phyloP scores from a whole-genome alignment of 2,797 vertebrate species.

The Melanotaenia boesemani region DNA sequence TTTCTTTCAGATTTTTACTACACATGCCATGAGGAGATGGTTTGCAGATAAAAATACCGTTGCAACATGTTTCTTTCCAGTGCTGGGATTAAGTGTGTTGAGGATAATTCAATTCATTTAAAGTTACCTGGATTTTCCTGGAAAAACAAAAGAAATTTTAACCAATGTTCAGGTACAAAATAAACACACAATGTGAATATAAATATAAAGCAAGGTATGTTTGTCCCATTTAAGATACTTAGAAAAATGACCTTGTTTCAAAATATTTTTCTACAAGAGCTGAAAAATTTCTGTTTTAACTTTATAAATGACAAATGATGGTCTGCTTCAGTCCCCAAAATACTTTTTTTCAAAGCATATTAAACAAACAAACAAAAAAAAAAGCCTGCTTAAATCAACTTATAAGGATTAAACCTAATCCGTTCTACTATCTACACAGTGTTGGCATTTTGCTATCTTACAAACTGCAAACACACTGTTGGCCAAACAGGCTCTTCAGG shows the following conservation, averaged over 20 bases:
- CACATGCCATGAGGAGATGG: no score
- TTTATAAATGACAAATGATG: no score
- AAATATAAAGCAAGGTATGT: not conserved
- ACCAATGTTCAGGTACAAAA: slow-evolving; percentile 23
- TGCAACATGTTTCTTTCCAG: slow-evolving; percentile 10
- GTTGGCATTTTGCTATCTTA: slow-evolving; percentile 23
- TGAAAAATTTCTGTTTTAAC: no score
- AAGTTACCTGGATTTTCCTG: slow-evolving; percentile 4
- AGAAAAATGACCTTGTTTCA: no score
- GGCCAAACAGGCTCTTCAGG: slow-evolving; percentile 43
- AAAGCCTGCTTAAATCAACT: slow-evolving; percentile 1
- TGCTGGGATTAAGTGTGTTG: not conserved
- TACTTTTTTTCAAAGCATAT: not conserved
- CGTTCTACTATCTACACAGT: not conserved
- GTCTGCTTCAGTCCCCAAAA: not conserved
- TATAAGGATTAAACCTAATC: slow-evolving; percentile 2
- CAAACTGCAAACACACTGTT: slow-evolving; percentile 19
- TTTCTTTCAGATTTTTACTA: not conserved
- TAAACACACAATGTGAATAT: not conserved
- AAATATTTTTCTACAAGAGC: no score
- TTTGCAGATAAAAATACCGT: not conserved
- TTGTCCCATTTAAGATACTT: no score
- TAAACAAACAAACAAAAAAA: not conserved
- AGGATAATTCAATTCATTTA: slow-evolving; percentile 1
- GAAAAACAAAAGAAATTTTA: slow-evolving; percentile 38